Percentiles rank a stretch among this genome's conserved stretches.
Conservation (phyloP, 1,140 invertebrate species). For the Copidosoma floridanum region DNA sequence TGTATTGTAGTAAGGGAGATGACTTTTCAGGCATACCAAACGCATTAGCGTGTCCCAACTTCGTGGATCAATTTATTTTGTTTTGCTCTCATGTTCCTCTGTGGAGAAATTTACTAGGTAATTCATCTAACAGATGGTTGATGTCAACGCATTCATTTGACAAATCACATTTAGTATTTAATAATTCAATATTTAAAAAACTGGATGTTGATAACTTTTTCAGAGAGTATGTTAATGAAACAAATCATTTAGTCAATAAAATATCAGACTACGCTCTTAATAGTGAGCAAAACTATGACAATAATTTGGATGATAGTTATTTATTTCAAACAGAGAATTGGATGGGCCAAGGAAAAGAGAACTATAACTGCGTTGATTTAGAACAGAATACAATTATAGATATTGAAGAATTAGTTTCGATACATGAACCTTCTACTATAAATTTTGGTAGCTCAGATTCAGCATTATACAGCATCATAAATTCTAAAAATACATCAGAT, state of each 20-base stretch:
- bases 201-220: background rate
- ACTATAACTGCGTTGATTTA: too few relatives aligned
- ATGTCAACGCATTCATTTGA: background rate
- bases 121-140: background rate
- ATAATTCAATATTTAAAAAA: background rate
- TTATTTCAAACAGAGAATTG: background rate
- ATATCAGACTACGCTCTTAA: too few relatives aligned
- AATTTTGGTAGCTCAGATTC: too few relatives aligned
- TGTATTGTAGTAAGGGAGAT: background rate
- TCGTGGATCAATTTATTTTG: background rate
- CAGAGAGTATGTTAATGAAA: background rate
- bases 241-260: background rate
- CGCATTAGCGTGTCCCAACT: background rate
- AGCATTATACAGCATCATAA: too few relatives aligned
- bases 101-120: background rate
- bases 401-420: too few relatives aligned
- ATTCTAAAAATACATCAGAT: too few relatives aligned
- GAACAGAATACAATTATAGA: too few relatives aligned
- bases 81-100: background rate
- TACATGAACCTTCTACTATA: too few relatives aligned
- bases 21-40: background rate
- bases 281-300: background rate
- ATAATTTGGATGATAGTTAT: background rate
- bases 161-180: too few relatives aligned
- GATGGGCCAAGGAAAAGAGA: background rate